Conservation (phyloP, 2,113 vertebrate genomes). For the Colaptes auratus region DNA sequence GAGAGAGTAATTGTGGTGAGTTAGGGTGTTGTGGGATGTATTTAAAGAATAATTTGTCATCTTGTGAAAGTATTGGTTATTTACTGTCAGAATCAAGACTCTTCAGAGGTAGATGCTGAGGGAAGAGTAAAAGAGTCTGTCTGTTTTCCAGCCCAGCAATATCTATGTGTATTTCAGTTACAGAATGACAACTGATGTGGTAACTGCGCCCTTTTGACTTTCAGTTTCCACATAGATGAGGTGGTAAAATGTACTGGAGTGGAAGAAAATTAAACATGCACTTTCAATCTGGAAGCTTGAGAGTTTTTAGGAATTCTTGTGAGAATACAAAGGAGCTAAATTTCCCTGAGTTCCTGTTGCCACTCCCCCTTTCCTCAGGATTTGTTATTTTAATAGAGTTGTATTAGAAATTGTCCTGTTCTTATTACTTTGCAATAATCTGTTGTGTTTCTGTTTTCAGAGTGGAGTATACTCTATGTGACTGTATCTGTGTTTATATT, state of each 20-base stretch:
- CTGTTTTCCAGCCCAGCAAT: not conserved
- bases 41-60: not conserved
- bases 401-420: not conserved
- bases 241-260: not conserved
- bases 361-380: not conserved
- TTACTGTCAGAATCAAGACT: not conserved
- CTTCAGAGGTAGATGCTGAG: not conserved
- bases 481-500: constrained; percentile 77
- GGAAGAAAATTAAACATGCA: not conserved
- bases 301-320: not conserved
- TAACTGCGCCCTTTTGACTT: not conserved
- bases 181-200: not conserved
- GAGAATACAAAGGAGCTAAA: not conserved
- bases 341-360: not conserved
- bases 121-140: not conserved
- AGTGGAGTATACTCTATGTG: constrained; percentile 90
- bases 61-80: not conserved
- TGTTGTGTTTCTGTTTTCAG: constrained; percentile 70
- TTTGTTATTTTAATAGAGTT: not conserved
- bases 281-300: not conserved
- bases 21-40: not conserved
- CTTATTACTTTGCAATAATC: not conserved
- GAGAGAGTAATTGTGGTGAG: constrained; percentile 91
- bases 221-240: not conserved
- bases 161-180: not conserved